Evolutionary conservation across 2,113 vertebrate genomes (phyloP), one percentile per base, ranked within the genome.

Genomic region (Rhipidura dahli): DNA sequence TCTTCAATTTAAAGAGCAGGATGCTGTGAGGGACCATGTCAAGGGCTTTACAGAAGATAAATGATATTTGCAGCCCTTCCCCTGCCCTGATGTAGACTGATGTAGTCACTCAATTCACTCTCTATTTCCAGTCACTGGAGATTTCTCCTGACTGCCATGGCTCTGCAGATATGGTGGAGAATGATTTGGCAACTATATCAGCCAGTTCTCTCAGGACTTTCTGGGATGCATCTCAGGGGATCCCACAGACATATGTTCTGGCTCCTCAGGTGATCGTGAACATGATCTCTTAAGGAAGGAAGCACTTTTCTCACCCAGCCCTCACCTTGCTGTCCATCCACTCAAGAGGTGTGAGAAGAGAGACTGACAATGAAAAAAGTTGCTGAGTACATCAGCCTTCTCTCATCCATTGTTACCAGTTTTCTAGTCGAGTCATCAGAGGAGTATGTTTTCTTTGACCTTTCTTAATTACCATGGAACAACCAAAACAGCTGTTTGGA

Each of bases 341-440:
- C n/a, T 57, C 8, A 16, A 26, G 24, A 75, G 15, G 13, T 35
- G 13, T 45, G 63, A 6, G 15, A 84, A 64, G 28, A 75, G 27
- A 60, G 15, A 20, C 0, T 60, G 69, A 33, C 33, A 33, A 14
- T 5, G 28, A 71, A 56, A 49, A 79, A 31, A 30, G 2, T 24
- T 64, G 20, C 49, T 71, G 40, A 60, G 15, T 60, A 40, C 31
- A 30, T 76, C 40, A 60, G 15, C 11, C 39, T 87, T 57, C 23
- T 87, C 26, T 65, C 24, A 33, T 40, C 24, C 2, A 0, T 49
- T 60, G 6, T 65, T 81, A 66, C 13, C 2, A 2, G 19, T 23
- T 66, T 85, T 47, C 22, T 26, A 27, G 42, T 50, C 0, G 0
- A 45, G 5, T 18, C n/a, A 51, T 60, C 15, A 39, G 15, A 21